phyloP scores from a whole-genome alignment of 2,113 vertebrate genomes.

The Phylloscopus whistleri region DNA sequence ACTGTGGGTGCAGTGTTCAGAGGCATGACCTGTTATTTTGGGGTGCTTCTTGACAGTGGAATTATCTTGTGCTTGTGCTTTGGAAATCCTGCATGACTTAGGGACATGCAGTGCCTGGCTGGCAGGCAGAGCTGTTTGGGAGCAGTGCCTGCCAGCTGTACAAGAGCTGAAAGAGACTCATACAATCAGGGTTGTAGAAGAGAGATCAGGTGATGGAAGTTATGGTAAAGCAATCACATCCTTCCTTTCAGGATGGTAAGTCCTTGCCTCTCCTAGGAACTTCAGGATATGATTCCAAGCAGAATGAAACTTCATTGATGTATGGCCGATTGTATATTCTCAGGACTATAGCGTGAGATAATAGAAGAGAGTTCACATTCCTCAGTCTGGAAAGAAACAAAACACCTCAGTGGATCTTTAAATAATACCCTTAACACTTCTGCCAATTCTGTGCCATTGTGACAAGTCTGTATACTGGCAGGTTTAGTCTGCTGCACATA shows the following conservation, averaged over 20 bases:
- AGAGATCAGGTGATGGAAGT: neutral
- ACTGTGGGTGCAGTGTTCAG: rapidly evolving
- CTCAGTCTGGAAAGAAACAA: neutral
- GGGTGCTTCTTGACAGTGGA: neutral
- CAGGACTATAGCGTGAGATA: neutral
- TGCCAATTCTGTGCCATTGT: neutral
- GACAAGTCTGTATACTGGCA: neutral
- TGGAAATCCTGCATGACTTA: neutral
- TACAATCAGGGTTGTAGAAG: neutral
- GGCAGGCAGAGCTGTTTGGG: neutral
- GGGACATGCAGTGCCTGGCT: neutral
- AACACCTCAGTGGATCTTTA: neutral
- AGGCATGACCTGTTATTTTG: neutral
- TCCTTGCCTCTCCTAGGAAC: neutral
- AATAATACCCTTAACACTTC: neutral
- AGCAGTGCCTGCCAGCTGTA: neutral
- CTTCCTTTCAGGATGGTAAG: neutral
- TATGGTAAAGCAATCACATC: neutral
- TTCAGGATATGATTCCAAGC: neutral
- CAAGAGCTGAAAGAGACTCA: neutral
- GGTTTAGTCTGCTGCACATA: neutral
- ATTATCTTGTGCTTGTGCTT: neutral
- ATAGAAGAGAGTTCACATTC: neutral
- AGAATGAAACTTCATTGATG: neutral
- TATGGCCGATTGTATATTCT: neutral